Evolutionary conservation across 2,888 invertebrate genomes (phyloP), one percentile per base, ranked within the genome.

Genomic region (Folsomia manolachei): DNA sequence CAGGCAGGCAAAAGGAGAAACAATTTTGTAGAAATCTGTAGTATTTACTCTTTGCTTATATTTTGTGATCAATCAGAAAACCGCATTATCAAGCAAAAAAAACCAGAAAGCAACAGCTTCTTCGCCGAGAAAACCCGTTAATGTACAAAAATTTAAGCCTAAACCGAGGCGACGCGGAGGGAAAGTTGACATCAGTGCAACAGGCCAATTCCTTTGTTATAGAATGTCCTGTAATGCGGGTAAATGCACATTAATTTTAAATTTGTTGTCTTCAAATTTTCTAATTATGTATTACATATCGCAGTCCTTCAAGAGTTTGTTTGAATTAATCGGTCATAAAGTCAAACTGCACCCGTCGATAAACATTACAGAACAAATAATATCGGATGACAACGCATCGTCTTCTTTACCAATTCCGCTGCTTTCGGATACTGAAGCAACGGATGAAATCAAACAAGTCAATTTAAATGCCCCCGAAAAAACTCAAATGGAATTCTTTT

Each of bases 241-340:
- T 72, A 61, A n/a, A 39, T 56, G 25, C 23, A 56, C 14, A 60
- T 9, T 24, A 64, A 60, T 60, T 18, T 51, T 18, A 19, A 26
- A 27, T 62, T 56, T 51, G n/a, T 51, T 51, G 39, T 51, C 21
- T 60, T 63, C 26, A 56, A 68, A 27, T n/a, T 56, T 2, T 24
- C 21, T 60, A n/a, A 63, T 2, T 39, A 39, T 70, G 27, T 27
- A 51, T 51, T 51, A 21, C 7, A 66, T 26, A 51, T 72, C 19
- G 11, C 26, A 77, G 76, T 73, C 67, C 21, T 77, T 77, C 39
- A 71, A 70, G 23, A 76, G 76, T 39, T 71, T 78, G 27, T 78
- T 78, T 61, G 78, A 78, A 39, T 60, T 77, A 19, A 72, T 72
- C 7, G 72, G 74, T 19, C 78, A 78, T 25, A 75, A 78, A 24